Conservation (phyloP, 2,888 invertebrate genomes). For the Idaea dimidiata region DNA sequence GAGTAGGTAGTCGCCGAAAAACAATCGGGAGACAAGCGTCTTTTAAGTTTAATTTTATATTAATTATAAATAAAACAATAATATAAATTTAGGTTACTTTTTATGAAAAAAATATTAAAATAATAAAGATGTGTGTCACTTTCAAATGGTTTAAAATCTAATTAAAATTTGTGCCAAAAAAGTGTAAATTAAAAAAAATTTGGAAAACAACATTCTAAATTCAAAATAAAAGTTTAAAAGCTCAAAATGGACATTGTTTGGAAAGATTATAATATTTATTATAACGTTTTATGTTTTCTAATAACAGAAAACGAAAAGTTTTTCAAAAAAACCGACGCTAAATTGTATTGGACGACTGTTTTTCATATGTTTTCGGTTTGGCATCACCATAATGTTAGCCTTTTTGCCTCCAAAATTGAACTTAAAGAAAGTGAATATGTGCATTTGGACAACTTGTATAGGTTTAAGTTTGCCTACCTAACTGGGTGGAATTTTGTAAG, state of each 20-base stretch:
- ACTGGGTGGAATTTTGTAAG: slow-evolving; percentile 74
- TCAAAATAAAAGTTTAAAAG: slow-evolving; percentile 1
- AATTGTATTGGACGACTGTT: slow-evolving; percentile 64
- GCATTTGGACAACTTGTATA: slow-evolving; percentile 47
- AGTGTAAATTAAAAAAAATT: slow-evolving; percentile 11
- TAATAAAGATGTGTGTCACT: background rate
- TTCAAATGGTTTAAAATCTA: background rate
- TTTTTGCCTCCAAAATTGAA: slow-evolving; percentile 40
- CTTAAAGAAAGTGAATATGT: slow-evolving; percentile 30
- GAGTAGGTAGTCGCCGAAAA: background rate
- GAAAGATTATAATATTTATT: slow-evolving; percentile 61
- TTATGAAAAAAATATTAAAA: background rate
- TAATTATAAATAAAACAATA: background rate
- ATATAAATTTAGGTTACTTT: background rate
- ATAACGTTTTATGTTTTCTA: slow-evolving; percentile 63
- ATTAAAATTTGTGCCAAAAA: background rate
- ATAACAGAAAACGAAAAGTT: slow-evolving; percentile 69
- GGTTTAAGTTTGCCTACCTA: slow-evolving; percentile 45
- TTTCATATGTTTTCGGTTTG: slow-evolving; percentile 46
- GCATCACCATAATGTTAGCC: slow-evolving; percentile 47
- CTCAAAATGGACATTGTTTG: slow-evolving; percentile 56
- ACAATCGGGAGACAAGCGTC: slow-evolving; percentile 17
- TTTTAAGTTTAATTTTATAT: background rate
- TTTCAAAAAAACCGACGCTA: slow-evolving; percentile 59
- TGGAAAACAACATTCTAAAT: slow-evolving; percentile 7